These are phyloP conservation scores for Anastrepha obliqua DNA, from an alignment of 1,140 invertebrate species.

Conservation along the genomic window DNA sequence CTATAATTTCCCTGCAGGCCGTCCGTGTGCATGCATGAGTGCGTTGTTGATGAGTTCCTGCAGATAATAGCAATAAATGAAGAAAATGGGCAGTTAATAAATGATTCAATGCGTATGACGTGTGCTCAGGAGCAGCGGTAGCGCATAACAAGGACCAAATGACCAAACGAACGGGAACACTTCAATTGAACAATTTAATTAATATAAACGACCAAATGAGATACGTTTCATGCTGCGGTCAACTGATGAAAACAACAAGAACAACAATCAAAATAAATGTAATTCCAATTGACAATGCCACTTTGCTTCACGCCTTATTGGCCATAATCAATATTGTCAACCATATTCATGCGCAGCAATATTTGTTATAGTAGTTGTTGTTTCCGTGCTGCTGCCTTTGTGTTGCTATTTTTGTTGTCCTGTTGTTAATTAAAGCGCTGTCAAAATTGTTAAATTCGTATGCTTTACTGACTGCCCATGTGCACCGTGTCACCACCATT, in stretches of 20 bases:
- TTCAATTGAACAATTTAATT: slow-evolving; percentile 36
- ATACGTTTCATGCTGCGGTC: background rate
- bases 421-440: slow-evolving; percentile 37
- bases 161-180: background rate
- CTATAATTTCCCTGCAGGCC: too few species aligned
- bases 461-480: slow-evolving; percentile 1
- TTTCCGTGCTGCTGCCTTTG: too few species aligned
- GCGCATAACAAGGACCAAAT: background rate
- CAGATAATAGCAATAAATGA: slow-evolving; percentile 36
- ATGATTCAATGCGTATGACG: background rate
- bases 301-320: slow-evolving; percentile 12
- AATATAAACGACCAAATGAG: slow-evolving; percentile 5
- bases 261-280: background rate
- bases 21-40: too few species aligned
- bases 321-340: slow-evolving; percentile 39
- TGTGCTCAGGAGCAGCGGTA: background rate
- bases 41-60: background rate
- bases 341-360: background rate
- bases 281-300: background rate
- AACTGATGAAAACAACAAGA: background rate
- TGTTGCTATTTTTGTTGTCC: slow-evolving; percentile 4
- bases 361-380: background rate
- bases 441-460: slow-evolving; percentile 34
- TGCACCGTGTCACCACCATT: background rate
- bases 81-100: slow-evolving; percentile 44